Conservation (phyloP, 2,113 vertebrate genomes). For the Actenoides hombroni region DNA sequence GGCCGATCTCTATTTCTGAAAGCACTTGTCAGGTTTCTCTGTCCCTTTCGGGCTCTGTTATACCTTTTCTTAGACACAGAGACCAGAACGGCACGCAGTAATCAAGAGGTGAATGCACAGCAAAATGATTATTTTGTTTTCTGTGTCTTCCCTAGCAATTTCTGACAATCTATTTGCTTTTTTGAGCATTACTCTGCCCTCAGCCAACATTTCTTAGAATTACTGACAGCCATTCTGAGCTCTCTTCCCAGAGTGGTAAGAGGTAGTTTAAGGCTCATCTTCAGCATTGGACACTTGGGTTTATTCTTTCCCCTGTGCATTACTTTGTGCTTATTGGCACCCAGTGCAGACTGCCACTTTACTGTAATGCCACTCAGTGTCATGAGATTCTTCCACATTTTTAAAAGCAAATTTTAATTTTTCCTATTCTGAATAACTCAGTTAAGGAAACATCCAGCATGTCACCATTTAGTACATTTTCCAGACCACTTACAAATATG, state of each 20-base stretch:
- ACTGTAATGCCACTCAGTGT: neutral
- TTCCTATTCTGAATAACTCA: neutral
- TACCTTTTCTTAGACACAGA: neutral
- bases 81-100: neutral
- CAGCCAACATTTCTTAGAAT: constrained; percentile 10
- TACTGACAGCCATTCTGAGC: constrained; percentile 1
- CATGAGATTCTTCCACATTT: neutral
- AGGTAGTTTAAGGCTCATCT: constrained; percentile 7
- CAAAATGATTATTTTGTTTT: constrained; percentile 38
- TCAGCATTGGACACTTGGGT: rapidly evolving
- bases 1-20: neutral
- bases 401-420: neutral
- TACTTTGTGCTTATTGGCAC: neutral
- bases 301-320: neutral
- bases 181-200: neutral
- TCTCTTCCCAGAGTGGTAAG: neutral
- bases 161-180: constrained; percentile 5
- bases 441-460: neutral
- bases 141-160: constrained; percentile 9
- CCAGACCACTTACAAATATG: neutral
- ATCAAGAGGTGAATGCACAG: constrained; percentile 27
- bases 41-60: neutral
- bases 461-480: neutral
- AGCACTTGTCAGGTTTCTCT: constrained; percentile 16
- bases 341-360: neutral